Base-by-base conservation (phyloP, 92 coral and sea anemone species). In the Porites cylindrica region DNA sequence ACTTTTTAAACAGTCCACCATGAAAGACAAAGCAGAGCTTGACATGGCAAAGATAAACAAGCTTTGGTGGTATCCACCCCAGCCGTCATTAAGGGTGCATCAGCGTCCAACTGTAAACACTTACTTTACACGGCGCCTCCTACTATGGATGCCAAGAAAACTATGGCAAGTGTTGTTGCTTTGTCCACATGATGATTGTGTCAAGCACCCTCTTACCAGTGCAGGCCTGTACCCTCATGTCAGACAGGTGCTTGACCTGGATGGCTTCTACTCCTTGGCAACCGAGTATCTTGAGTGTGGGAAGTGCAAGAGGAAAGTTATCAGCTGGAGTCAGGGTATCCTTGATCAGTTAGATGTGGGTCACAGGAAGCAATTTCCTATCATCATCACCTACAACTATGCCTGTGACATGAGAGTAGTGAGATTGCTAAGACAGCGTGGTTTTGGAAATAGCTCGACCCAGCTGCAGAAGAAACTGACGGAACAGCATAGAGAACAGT, bases 81-180 rank as follows among this genome's bases (percentile, higher is more conserved):
- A 88, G 76, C 90, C 89, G 19, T 51, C 85, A 0, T 87, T 80
- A 4, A 73, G 79, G 18, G 54, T 76, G 18, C 62, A 14, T 19
- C 85, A 83, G 64, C 85, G 72, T 38, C 92, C 90, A 59, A 23
- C 7, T 50, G 72, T 73, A 0, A 78, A 79, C 18, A 83, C 26
- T 11, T 91, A 71, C 77, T 88, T 91, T 65, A 78, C 87, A 61
- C 90, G 74, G 24, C 84, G 84, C 50, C 87, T 88, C 81, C 61
- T 88, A 29, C 16, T 91, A 62, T 90, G 93, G 90, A 90, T 85
- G 92, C 93, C 93, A 6, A 85, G 84, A 29, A 90, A 90, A 76
- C 32, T 81, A 6, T 81, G 85, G 85, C 77, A 51, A 4, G 78
- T 68, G 26, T 75, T 10, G 58, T 60, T 88, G 54, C 76, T n/a